These are phyloP conservation scores for Desmophyllum pertusum DNA, from an alignment of 92 coral and sea anemone species.

Conservation along the genomic window DNA sequence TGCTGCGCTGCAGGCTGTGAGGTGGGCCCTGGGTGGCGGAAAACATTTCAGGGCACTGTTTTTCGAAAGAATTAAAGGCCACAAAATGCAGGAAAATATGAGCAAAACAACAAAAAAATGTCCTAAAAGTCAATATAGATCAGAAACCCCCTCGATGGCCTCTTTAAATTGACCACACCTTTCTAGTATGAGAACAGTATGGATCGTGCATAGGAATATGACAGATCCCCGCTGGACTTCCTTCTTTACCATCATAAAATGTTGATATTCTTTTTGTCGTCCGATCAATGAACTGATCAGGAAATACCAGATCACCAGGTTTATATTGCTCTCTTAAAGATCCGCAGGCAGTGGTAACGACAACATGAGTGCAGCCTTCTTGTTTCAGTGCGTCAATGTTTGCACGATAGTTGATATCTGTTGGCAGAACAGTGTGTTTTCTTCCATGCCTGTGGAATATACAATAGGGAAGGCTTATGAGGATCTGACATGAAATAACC, in stretches of 20 bases:
- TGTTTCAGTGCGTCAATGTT: conserved; percentile 90
- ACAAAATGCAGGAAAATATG: too few relatives aligned
- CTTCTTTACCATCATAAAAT: conserved; percentile 93
- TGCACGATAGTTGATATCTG: conserved; percentile 92
- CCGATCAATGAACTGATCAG: conserved; percentile 96
- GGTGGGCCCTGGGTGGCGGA: too few relatives aligned
- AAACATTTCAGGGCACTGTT: too few relatives aligned
- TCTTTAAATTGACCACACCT: conserved; percentile 57
- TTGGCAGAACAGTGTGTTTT: conserved; percentile 87
- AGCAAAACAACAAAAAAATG: too few relatives aligned
- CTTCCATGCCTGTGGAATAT: conserved; percentile 81
- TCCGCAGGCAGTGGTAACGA: conserved; percentile 99
- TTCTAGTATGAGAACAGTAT: conserved; percentile 76
- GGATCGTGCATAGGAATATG: conserved; percentile 98
- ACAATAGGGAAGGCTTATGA: too few relatives aligned
- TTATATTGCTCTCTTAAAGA: conserved; percentile 79
- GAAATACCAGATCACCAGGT: conserved; percentile 92
- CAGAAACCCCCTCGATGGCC: background rate
- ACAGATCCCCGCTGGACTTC: conserved; percentile 88
- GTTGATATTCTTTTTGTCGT: conserved; percentile 88
- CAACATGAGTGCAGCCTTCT: conserved; percentile 93
- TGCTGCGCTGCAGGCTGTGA: too few relatives aligned
- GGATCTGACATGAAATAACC: too few relatives aligned
- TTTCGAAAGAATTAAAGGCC: too few relatives aligned
- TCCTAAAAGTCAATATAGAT: background rate